Conservation (phyloP, 2,797 vertebrate species). For the Knipowitschia caucasica region DNA sequence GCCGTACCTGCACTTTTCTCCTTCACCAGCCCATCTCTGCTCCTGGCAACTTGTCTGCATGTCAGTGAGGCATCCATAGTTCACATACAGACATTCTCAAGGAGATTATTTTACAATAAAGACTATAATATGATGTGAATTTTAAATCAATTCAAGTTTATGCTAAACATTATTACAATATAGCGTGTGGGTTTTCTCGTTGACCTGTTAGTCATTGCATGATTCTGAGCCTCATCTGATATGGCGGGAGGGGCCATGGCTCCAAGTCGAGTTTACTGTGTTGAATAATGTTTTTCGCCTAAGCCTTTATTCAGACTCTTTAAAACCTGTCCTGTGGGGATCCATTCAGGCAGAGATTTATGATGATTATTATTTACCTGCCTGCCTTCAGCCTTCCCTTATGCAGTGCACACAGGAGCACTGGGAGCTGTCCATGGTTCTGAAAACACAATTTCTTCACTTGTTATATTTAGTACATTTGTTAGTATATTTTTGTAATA, state of each 20-base stretch:
- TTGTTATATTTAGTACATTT: background rate
- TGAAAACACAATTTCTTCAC: conserved; percentile 22
- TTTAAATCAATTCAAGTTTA: too few relatives aligned
- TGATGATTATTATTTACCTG: conserved; percentile 63
- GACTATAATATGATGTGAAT: too few relatives aligned
- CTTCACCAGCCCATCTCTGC: conserved; percentile 44
- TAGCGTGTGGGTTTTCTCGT: background rate
- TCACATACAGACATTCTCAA: conserved; percentile 30
- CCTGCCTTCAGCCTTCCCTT: conserved; percentile 17
- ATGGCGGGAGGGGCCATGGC: conserved; percentile 28
- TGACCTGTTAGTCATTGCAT: conserved; percentile 6
- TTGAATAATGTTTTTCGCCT: conserved; percentile 70
- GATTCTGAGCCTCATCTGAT: conserved; percentile 21
- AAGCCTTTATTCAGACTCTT: conserved; percentile 70
- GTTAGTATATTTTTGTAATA: too few relatives aligned
- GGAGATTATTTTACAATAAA: too few relatives aligned
- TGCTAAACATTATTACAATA: too few relatives aligned
- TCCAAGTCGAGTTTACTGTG: conserved; percentile 54
- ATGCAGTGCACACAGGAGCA: background rate
- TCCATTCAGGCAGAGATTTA: conserved; percentile 54
- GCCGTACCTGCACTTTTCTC: conserved; percentile 51
- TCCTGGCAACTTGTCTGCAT: conserved; percentile 28
- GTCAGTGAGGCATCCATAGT: conserved; percentile 14
- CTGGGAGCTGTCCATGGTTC: conserved; percentile 45
- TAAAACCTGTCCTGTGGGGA: conserved; percentile 60